Base-by-base conservation (phyloP, 2,797 vertebrate genomes). In the Leptatherina wallacei region DNA sequence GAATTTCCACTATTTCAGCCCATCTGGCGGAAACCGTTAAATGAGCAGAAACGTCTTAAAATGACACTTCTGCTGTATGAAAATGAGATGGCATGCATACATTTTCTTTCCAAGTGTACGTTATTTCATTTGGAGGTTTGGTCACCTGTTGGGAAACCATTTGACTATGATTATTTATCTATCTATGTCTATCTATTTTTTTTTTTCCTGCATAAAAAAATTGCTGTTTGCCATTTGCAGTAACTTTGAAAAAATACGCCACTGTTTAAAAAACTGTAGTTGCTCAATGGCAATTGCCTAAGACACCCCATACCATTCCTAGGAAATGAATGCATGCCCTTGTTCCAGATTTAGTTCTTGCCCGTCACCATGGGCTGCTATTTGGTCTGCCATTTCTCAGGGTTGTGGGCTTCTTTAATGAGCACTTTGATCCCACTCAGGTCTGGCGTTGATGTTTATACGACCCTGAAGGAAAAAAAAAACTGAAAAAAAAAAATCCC, bases 341-440 rank as follows among this genome's bases (percentile, higher is more conserved):
- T 94, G 93, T 94, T 94, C 90, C 91, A 91, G 81, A 92, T 94
- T 91, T 94, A 94, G 92, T 84, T 90, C 91, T 85, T 85, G 90
- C 90, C 91, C 82, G 81, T 91, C 88, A 91, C 84, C 84, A 86
- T 88, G 89, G 82, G 36, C 87, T 90, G 90, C 90, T 91, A 86
- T 90, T 92, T 86, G 89, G 85, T 87, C 89, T 92, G 92, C 88
- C 90, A 90, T 92, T 91, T 91, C 86, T 94, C 90, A 91, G 91
- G 92, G 92, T 89, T 91, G 91, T 93, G 92, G 92, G 92, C 92
- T 92, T 90, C 83, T 91, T 90, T 92, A 91, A 94, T 91, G 90
- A 94, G 89, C 88, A 91, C 91, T 94, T 94, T 95, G 94, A 94
- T 95, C 91, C 88, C 87, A 88, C 90, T 93, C 91, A 92, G 90